Evolutionary conservation across 2,113 vertebrate genomes (phyloP).

Genomic region (Xiphophorus couchianus): DNA sequence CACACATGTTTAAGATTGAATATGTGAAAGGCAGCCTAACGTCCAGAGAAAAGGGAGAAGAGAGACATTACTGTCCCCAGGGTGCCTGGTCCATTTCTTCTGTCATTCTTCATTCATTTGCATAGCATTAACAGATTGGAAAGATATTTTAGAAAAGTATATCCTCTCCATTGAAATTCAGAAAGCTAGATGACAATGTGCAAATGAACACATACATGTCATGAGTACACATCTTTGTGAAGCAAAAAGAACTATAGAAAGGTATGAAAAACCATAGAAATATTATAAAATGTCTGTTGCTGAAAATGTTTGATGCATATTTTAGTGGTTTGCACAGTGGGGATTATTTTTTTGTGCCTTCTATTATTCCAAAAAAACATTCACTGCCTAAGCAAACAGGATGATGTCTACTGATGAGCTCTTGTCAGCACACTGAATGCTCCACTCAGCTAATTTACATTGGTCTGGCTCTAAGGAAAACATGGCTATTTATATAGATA

Average conservation of each 20-base stretch:
- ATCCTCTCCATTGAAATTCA: constrained; percentile 19
- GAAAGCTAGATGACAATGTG: constrained; percentile 8
- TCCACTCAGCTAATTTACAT: constrained; percentile 64
- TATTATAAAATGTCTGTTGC: constrained; percentile 16
- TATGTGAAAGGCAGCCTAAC: constrained; percentile 53
- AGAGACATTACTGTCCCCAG: constrained; percentile 25
- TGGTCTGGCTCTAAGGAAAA: constrained; percentile 56
- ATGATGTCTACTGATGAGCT: constrained; percentile 66
- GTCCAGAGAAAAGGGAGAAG: constrained; percentile 25
- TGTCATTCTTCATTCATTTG: constrained; percentile 30
- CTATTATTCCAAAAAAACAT: constrained; percentile 39
- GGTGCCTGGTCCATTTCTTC: constrained; percentile 26
- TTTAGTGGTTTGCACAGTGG: constrained; percentile 35
- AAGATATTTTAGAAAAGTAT: constrained; percentile 30
- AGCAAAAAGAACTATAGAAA: neutral
- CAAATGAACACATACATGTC: constrained; percentile 11
- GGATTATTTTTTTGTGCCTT: constrained; percentile 38
- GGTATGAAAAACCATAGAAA: constrained; percentile 27
- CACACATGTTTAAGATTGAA: constrained; percentile 26
- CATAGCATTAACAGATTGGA: constrained; percentile 23
- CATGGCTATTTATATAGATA: constrained; percentile 61
- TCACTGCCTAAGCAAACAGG: constrained; percentile 51
- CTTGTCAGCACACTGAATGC: constrained; percentile 57
- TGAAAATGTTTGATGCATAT: constrained; percentile 17
- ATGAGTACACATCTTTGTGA: neutral